Conservation (phyloP, 2,797 vertebrate species). For the Tapera naevia region DNA sequence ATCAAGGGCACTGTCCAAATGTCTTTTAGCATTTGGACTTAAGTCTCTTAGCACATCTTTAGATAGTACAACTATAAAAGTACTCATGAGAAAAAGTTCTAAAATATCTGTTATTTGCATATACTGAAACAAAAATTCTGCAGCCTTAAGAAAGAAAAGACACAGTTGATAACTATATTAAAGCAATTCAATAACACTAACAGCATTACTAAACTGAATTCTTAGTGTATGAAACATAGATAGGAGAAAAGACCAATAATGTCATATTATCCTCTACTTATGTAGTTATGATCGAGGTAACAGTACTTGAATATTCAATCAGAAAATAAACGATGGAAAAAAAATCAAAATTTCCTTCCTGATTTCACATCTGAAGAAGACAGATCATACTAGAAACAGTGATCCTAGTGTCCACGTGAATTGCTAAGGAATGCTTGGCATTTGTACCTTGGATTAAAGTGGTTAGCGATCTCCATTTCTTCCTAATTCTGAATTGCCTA, state of each 20-base stretch:
- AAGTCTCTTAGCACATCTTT: neutral
- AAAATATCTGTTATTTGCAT: neutral
- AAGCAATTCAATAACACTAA: neutral
- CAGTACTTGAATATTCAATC: neutral
- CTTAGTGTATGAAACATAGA: neutral
- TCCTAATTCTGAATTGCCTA: fast-evolving
- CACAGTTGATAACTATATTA: neutral
- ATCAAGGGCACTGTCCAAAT: neutral
- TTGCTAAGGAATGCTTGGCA: neutral
- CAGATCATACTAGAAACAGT: neutral
- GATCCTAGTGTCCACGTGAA: neutral
- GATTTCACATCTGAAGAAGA: neutral
- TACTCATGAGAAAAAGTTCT: neutral
- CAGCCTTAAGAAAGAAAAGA: neutral
- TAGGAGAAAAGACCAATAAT: neutral
- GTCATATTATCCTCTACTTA: neutral
- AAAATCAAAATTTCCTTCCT: neutral
- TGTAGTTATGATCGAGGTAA: neutral
- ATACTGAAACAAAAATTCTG: neutral
- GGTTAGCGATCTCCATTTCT: neutral
- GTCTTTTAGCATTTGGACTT: neutral
- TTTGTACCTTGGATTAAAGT: neutral
- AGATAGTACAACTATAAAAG: neutral
- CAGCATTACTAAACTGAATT: neutral
- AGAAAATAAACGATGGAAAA: neutral